A percentile compares a stretch with the other conserved stretches of the same genome.
These are phyloP conservation scores for Platyscapa corneri DNA, from an alignment of 1,140 invertebrate genomes.

Conservation along the genomic window DNA sequence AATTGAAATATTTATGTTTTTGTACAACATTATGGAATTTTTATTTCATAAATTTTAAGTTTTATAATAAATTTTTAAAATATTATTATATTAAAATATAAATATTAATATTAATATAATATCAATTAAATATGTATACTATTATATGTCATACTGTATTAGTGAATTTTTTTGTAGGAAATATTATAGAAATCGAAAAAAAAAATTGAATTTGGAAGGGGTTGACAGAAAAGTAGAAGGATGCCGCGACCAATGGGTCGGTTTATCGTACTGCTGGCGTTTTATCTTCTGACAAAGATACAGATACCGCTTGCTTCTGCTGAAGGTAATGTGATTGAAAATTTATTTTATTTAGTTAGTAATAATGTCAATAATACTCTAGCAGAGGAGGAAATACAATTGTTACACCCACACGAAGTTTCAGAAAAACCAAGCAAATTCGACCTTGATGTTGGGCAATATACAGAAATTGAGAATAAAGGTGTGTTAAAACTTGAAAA, in stretches of 20 bases:
- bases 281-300: not conserved
- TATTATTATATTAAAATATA: too few species aligned
- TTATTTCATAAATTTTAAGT: too few species aligned
- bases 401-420: constrained; percentile 58
- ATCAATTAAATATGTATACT: too few species aligned
- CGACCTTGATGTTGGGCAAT: constrained; percentile 61
- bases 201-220: not conserved
- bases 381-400: not conserved
- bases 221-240: not conserved
- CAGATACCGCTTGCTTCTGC: not conserved
- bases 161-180: not conserved
- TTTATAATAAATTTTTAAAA: too few species aligned
- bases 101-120: too few species aligned
- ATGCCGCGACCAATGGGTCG: constrained; percentile 15
- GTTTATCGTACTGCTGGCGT: constrained; percentile 14
- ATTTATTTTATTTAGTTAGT: constrained; percentile 20
- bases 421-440: constrained; percentile 67
- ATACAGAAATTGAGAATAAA: constrained; percentile 62
- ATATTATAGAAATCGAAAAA: not conserved
- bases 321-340: not conserved
- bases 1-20: too few species aligned
- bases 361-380: constrained; percentile 8
- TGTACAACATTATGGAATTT: too few species aligned
- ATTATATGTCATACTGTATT: too few species aligned
- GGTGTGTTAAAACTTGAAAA: constrained; percentile 47